phyloP scores from a whole-genome alignment of 2,113 vertebrate species.

The Hyperopisus bebe region DNA sequence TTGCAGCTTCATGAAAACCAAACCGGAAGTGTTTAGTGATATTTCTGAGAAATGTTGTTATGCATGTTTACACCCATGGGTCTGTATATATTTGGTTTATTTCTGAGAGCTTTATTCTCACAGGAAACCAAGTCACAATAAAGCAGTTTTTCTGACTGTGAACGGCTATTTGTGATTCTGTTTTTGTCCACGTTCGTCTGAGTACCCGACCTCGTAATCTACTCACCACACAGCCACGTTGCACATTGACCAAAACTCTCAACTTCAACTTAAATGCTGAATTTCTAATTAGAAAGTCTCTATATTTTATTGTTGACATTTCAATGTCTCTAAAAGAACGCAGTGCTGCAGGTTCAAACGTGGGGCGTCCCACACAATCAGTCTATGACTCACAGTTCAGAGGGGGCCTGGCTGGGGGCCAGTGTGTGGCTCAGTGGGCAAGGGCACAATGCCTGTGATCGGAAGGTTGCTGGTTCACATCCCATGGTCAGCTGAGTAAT shows the following conservation, averaged over 20 bases:
- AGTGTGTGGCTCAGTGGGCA: background rate
- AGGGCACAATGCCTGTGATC: background rate
- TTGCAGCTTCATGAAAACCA: conserved; percentile 22
- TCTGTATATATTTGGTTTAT: conserved; percentile 32
- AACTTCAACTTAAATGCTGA: background rate
- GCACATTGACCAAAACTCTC: background rate
- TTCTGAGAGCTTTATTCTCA: conserved; percentile 46
- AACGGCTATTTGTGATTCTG: background rate
- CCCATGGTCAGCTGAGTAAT: background rate
- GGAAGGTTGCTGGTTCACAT: background rate
- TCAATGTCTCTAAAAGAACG: background rate
- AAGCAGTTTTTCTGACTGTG: conserved; percentile 38
- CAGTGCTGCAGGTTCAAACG: background rate
- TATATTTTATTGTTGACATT: background rate
- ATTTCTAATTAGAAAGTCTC: background rate
- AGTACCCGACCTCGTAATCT: background rate
- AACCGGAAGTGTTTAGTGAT: conserved; percentile 11
- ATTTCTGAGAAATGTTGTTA: conserved; percentile 30
- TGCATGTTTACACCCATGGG: conserved; percentile 56
- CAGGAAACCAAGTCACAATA: conserved; percentile 49
- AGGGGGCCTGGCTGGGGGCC: conserved; percentile 2
- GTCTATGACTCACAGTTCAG: conserved; percentile 8
- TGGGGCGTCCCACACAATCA: background rate
- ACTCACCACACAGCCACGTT: background rate
- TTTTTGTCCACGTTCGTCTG: background rate